Evolutionary conservation across 2,888 invertebrate species (phyloP), one percentile per base, ranked within the genome.

Genomic region (Caprella mutica): DNA sequence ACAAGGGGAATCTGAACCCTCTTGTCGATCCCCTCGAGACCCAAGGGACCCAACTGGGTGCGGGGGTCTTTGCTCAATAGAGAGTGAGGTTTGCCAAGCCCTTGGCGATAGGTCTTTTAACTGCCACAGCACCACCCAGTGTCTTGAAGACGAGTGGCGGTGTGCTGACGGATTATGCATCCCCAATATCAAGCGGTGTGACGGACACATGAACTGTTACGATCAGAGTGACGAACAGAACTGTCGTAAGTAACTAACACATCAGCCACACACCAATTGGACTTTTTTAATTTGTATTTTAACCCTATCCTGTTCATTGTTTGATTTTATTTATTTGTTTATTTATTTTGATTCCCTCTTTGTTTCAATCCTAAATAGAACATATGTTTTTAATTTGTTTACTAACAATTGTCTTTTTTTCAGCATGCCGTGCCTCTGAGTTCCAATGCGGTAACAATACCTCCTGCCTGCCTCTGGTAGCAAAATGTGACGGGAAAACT

Each of bases 361-460:
- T n/a, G n/a, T n/a, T n/a, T n/a, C n/a, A n/a, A n/a, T n/a, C n/a
- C n/a, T n/a, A n/a, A n/a, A n/a, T n/a, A n/a, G n/a, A n/a, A n/a
- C n/a, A n/a, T n/a, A n/a, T n/a, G n/a, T n/a, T n/a, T n/a, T n/a
- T n/a, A n/a, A n/a, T n/a, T n/a, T n/a, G n/a, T n/a, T n/a, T n/a
- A n/a, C n/a, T n/a, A n/a, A n/a, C n/a, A n/a, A n/a, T n/a, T n/a
- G n/a, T n/a, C n/a, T n/a, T n/a, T n/a, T n/a, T 43, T 51, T 17
- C 59, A 69, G 69, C 69, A 50, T 69, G 69, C 42, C 52, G 59
- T 17, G 35, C 55, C 14, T 57, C 54, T 38, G 53, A 83, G 70
- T 85, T 85, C 71, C 82, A 81, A 51, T 85, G 85, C 69, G 83
- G 84, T 46, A 81, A 84, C 68, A 76, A 77, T 50, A 83, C 84